Base-by-base conservation (phyloP, 2,797 vertebrate genomes). In the Podargus strigoides region DNA sequence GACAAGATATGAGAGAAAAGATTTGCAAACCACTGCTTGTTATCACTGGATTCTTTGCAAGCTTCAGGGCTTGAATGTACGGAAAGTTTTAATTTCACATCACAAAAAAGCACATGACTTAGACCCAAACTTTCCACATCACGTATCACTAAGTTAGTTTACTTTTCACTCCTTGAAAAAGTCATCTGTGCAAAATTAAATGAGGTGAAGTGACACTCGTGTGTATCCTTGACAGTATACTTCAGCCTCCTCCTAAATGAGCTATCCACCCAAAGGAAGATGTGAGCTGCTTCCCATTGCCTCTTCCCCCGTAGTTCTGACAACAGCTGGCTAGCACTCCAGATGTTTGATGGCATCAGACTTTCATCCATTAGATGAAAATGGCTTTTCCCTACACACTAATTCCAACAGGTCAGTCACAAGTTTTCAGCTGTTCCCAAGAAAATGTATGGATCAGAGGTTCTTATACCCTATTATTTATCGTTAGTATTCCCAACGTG, bases 401-500 rank as follows among this genome's bases (percentile, higher is more conserved):
- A 27, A 75, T 75, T 78, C 41, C 46, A 80, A 56, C 50, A 72
- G 9, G 14, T 41, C 68, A n/a, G 27, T 41, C 56, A 46, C 50
- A 77, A 28, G 30, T 64, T 64, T 58, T 85, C 75, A 76, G 21
- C 56, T 68, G 41, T 39, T 68, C 56, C 44, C 46, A 68, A 58
- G 21, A 52, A 72, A 87, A 64, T 7, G 58, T 50, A 28, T 14
- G 89, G 19, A 26, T 22, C 3, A 64, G 18, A 67, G 68, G 15
- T 69, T 85, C 44, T 69, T 84, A 13, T 0, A 62, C 12, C 28
- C 39, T 22, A 4, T 59, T 62, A 34, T 12, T 66, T 47, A 20
- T 19, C 1, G 4, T 56, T 9, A 32, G 42, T 23, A 49, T 70
- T 55, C 46, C 73, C 39, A 26, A 7, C 0, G 3, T n/a, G 24